Percentiles rank a stretch among this genome's conserved stretches.
Conservation (phyloP, 1,140 invertebrate species). For the Hyles euphorbiae region DNA sequence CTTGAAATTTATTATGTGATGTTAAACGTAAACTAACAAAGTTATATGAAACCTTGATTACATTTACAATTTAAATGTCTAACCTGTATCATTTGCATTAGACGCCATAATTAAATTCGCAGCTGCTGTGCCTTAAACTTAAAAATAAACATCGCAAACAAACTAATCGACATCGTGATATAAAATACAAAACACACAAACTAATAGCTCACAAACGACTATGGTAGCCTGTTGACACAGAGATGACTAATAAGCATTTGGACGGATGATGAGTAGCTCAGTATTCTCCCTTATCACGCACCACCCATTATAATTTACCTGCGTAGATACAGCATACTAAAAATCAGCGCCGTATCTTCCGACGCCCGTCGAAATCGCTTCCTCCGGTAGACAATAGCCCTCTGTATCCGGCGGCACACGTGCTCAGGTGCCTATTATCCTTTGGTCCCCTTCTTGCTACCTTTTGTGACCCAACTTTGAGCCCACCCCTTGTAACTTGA, state of each 20-base stretch:
- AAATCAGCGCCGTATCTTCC: slow-evolving; percentile 53
- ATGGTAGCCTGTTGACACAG: too few species aligned
- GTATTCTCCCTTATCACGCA: slow-evolving; percentile 18
- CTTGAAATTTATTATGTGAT: neutral
- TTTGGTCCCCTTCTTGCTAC: slow-evolving; percentile 29
- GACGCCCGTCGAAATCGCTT: slow-evolving; percentile 59
- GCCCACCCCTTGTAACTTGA: slow-evolving; percentile 65
- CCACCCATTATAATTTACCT: slow-evolving; percentile 18
- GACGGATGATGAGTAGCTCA: too few species aligned
- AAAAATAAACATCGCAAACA: too few species aligned
- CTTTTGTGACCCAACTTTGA: slow-evolving; percentile 43
- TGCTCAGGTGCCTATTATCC: slow-evolving; percentile 72
- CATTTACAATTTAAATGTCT: too few species aligned
- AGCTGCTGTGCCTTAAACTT: too few species aligned
- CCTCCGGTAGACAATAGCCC: slow-evolving; percentile 66
- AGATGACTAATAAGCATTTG: too few species aligned
- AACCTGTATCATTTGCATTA: too few species aligned
- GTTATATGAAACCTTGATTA: neutral
- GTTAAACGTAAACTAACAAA: neutral
- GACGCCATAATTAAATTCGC: too few species aligned
- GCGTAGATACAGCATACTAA: slow-evolving; percentile 25
- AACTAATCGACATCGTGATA: too few species aligned
- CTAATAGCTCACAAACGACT: too few species aligned
- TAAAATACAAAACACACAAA: too few species aligned
- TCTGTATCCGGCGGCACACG: slow-evolving; percentile 67